Percentiles rank a stretch among this genome's conserved stretches.
Conservation (phyloP, 2,797 vertebrate species). For the Australoheros facetus region DNA sequence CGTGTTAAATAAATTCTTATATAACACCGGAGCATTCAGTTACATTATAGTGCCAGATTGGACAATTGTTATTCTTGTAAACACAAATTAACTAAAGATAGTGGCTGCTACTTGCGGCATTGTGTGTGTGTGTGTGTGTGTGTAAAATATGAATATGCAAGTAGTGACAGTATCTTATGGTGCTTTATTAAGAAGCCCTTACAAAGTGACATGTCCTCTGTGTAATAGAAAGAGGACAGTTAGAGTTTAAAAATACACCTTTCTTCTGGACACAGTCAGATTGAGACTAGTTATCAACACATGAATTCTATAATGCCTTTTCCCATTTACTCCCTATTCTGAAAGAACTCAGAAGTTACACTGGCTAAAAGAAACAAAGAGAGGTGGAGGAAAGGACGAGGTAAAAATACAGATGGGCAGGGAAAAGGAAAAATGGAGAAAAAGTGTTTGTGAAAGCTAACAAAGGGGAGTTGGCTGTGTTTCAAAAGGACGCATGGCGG, state of each 20-base stretch:
- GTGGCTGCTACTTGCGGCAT: not conserved
- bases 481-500: slow-evolving; percentile 78
- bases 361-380: slow-evolving; percentile 42
- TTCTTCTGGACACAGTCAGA: slow-evolving; percentile 49
- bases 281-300: slow-evolving; percentile 52
- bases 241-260: slow-evolving; percentile 22
- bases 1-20: not conserved
- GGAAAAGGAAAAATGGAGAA: slow-evolving; percentile 46
- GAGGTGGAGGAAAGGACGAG: slow-evolving; percentile 33
- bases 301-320: slow-evolving; percentile 17
- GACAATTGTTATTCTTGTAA: not conserved
- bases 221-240: slow-evolving; percentile 12
- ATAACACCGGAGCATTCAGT: not conserved
- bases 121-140: too few species aligned
- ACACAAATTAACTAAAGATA: not conserved
- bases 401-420: slow-evolving; percentile 60
- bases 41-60: not conserved
- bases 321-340: slow-evolving; percentile 7
- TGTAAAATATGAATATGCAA: not conserved
- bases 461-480: slow-evolving; percentile 76
- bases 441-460: slow-evolving; percentile 79
- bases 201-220: not conserved
- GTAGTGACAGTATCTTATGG: not conserved
- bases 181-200: slow-evolving; percentile 1
- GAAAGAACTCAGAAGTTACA: slow-evolving; percentile 50